These are phyloP conservation scores for Rissa tridactyla DNA, from an alignment of 2,113 vertebrate species.

Conservation along the genomic window DNA sequence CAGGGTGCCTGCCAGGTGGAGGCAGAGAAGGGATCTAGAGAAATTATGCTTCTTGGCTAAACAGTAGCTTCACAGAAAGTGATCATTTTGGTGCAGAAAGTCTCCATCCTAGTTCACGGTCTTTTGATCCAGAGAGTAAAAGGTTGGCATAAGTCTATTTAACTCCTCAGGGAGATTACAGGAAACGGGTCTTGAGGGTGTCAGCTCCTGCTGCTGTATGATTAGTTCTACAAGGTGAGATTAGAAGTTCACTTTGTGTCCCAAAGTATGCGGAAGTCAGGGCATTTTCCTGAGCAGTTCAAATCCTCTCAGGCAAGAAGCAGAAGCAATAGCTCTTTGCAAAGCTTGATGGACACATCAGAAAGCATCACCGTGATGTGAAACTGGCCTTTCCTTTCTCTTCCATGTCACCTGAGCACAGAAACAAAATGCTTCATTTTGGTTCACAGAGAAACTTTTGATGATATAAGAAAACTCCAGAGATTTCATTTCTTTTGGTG, in stretches of 20 bases:
- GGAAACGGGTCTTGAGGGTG: not conserved
- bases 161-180: not conserved
- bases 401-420: not conserved
- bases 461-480: not conserved
- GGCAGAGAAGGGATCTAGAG: not conserved
- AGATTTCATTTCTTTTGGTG: not conserved
- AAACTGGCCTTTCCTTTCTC: not conserved
- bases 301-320: not conserved
- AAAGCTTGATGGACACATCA: not conserved
- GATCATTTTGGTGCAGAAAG: not conserved
- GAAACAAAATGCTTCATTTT: not conserved
- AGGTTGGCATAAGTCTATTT: not conserved
- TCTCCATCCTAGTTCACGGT: not conserved
- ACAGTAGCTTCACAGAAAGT: not conserved
- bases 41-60: not conserved
- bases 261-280: not conserved
- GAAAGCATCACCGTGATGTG: not conserved
- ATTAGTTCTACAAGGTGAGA: not conserved
- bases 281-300: not conserved
- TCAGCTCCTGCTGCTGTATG: not conserved
- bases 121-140: not conserved
- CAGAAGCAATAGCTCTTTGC: not conserved
- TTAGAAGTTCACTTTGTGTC: not conserved
- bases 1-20: not conserved
- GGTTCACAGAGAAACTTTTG: not conserved